These are phyloP conservation scores for Yponomeuta cagnagella DNA, from an alignment of 2,888 invertebrate genomes.

Conservation along the genomic window DNA sequence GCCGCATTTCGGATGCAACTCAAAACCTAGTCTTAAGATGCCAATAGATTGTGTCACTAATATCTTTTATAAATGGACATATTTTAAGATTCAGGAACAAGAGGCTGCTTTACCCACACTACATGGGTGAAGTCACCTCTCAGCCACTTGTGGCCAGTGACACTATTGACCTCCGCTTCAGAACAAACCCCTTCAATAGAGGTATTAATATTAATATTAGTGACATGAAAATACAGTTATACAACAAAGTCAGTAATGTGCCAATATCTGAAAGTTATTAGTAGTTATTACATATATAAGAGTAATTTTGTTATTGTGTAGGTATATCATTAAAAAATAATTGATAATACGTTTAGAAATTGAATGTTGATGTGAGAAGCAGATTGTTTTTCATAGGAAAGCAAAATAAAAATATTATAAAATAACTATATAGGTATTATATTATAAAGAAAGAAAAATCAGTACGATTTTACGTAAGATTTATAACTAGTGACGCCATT, in stretches of 20 bases:
- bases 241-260: conserved; percentile 54
- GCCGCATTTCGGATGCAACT: not conserved
- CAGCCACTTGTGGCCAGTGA: too few relatives aligned
- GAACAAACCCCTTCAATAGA: not conserved
- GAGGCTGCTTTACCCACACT: too few relatives aligned
- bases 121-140: too few relatives aligned
- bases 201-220: not conserved
- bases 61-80: not conserved
- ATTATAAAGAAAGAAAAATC: not conserved
- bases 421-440: not conserved
- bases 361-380: not conserved
- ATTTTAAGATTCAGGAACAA: too few relatives aligned
- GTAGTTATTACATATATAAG: conserved; percentile 71
- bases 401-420: conserved; percentile 1
- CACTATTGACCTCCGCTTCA: not conserved
- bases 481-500: not conserved
- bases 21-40: conserved; percentile 4
- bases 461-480: conserved; percentile 7
- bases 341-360: not conserved
- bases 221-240: not conserved
- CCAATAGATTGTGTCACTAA: not conserved
- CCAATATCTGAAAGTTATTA: conserved; percentile 58
- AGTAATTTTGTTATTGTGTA: conserved; percentile 13
- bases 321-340: not conserved
- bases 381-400: not conserved